These are phyloP conservation scores for Erebia ligea DNA, from an alignment of 2,888 invertebrate genomes.

Conservation along the genomic window DNA sequence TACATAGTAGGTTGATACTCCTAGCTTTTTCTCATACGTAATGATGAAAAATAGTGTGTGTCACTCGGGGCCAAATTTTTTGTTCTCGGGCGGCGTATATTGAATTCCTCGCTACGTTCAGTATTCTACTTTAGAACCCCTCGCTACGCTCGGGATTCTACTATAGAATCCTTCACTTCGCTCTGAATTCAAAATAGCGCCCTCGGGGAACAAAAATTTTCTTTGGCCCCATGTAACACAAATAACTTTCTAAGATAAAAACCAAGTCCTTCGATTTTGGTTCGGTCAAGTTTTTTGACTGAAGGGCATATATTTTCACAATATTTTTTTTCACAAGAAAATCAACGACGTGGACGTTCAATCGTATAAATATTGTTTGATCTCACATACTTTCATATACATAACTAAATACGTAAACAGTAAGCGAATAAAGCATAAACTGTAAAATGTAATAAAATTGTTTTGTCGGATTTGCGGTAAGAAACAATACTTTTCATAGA, in stretches of 20 bases:
- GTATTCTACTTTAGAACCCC: too few species aligned
- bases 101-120: too few species aligned
- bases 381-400: not conserved
- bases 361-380: not conserved
- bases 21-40: too few species aligned
- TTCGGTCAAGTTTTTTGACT: not conserved
- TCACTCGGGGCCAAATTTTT: too few species aligned
- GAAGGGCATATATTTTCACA: not conserved
- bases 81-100: too few species aligned
- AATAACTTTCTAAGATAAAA: not conserved
- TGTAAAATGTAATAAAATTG: not conserved
- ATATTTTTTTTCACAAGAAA: not conserved
- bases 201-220: too few species aligned
- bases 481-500: not conserved
- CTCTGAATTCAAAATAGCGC: too few species aligned
- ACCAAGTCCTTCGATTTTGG: not conserved
- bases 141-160: too few species aligned
- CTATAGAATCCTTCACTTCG: too few species aligned
- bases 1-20: too few species aligned
- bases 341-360: not conserved
- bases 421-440: not conserved
- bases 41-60: too few species aligned
- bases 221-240: too few species aligned
- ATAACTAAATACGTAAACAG: not conserved
- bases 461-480: not conserved